phyloP scores from a whole-genome alignment of 2,113 vertebrate species.

The Phylloscopus trochiloides region DNA sequence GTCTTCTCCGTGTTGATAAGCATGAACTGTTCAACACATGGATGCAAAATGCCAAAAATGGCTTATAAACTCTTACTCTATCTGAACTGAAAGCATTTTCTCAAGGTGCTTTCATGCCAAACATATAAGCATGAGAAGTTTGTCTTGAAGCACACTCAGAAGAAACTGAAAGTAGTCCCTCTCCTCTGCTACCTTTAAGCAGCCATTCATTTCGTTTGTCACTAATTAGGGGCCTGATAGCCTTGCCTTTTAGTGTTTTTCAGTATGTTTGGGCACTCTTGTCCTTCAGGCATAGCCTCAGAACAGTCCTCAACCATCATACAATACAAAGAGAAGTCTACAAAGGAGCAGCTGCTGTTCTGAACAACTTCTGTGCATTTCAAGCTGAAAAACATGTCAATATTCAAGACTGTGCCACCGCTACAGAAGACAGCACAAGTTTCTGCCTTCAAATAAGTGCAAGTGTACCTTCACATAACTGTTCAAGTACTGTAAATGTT shows the following conservation, averaged over 20 bases:
- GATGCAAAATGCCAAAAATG: neutral
- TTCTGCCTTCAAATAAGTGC: neutral
- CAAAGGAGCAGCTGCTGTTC: neutral
- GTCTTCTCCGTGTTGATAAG: neutral
- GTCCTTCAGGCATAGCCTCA: neutral
- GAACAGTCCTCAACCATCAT: neutral
- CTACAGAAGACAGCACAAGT: neutral
- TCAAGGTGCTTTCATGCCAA: neutral
- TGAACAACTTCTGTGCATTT: neutral
- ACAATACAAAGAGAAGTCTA: neutral
- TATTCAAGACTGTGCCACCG: neutral
- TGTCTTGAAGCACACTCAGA: neutral
- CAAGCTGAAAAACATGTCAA: neutral
- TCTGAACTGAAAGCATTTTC: neutral
- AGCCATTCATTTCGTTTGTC: neutral
- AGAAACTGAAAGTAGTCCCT: neutral
- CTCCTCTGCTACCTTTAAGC: neutral
- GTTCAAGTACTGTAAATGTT: neutral
- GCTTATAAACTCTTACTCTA: neutral
- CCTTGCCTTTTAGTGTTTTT: neutral
- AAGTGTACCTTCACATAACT: neutral
- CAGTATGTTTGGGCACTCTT: neutral
- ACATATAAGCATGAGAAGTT: neutral
- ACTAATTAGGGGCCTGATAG: neutral
- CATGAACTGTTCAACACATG: neutral